Evolutionary conservation across 2,888 invertebrate genomes (phyloP).

Genomic region (Folsomia candida): DNA sequence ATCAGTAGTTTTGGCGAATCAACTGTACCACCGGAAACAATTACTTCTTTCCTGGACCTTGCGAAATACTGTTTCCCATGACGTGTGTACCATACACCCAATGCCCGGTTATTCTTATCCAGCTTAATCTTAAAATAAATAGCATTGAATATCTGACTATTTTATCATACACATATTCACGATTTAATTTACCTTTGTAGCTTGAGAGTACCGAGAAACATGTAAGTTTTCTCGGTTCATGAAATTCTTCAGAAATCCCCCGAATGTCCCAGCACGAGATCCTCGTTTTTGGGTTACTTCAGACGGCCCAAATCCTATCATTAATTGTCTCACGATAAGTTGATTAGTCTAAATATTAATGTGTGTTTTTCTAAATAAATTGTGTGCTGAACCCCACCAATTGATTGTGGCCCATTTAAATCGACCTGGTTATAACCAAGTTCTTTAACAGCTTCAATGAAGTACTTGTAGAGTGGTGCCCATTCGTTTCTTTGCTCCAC

Average conservation of each 20-base stretch:
- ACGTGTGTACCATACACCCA: constrained; percentile 77
- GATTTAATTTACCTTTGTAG: constrained; percentile 8
- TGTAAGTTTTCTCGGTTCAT: constrained; percentile 34
- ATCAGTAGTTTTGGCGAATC: constrained; percentile 76
- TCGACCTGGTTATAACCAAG: constrained; percentile 34
- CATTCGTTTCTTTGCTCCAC: constrained; percentile 49
- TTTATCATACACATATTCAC: constrained; percentile 4
- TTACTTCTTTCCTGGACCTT: constrained; percentile 78
- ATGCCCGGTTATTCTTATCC: constrained; percentile 67
- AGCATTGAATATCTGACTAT: neutral
- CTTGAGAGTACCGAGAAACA: constrained; percentile 40
- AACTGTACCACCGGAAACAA: constrained; percentile 74
- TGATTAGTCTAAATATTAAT: too few relatives aligned
- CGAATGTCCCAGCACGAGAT: constrained; percentile 34
- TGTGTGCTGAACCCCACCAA: too few relatives aligned
- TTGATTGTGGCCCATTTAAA: constrained; percentile 33
- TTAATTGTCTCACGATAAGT: neutral
- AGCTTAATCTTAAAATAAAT: constrained; percentile 30
- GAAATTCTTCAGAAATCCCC: constrained; percentile 42
- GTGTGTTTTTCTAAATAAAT: too few relatives aligned
- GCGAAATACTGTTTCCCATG: constrained; percentile 71
- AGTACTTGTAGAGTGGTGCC: constrained; percentile 28
- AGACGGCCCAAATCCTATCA: constrained; percentile 31
- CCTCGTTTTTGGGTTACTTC: constrained; percentile 43
- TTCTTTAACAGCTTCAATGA: constrained; percentile 31